Base-by-base conservation (phyloP, 1,140 invertebrate species). In the Piezodorus guildinii region DNA sequence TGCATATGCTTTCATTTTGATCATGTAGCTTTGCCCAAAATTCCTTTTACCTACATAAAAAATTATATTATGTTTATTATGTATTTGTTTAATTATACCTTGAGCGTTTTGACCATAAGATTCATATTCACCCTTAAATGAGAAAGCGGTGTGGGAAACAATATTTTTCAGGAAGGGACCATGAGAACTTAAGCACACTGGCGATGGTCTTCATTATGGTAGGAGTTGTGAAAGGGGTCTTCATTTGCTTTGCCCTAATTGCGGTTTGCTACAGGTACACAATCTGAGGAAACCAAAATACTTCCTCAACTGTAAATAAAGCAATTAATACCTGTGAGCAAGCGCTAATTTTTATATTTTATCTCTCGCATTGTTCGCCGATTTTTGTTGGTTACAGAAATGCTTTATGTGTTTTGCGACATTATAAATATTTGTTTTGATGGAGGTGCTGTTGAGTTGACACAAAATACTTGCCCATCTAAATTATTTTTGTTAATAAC, bases 181-280 rank as follows among this genome's bases (percentile, higher is more conserved):
- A 63, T 60, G 68, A 69, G 79, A 87, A 88, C 77, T 82, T 94
- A 77, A 91, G 88, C 80, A 91, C 90, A 71, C 83, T 89, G 76
- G 82, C 82, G 74, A 85, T 94, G 85, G 91, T 94, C 76, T 82
- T 94, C 78, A 88, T 94, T 77, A 84, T 95, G 80, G 88, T 91
- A 73, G 84, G 85, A 74, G 90, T 92, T 75, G 89, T 94, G 74
- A 92, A 88, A 74, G 84, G 84, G 74, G 89, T 94, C 81, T 93
- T 94, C 85, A 85, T 94, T 82, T 87, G 86, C 82, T 92, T 95
- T 85, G 88, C 90, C 76, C 82, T 91, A 80, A 84, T 91, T 82
- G 90, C 91, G 75, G 85, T 91, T 83, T 94, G 91, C 83, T 94
- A 93, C 88, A 94, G 92, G 90, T 92, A 90, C 77, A 60, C 54